These are phyloP conservation scores for Zaprionus inermis DNA, from an alignment of 1,140 invertebrate genomes.

Conservation along the genomic window DNA sequence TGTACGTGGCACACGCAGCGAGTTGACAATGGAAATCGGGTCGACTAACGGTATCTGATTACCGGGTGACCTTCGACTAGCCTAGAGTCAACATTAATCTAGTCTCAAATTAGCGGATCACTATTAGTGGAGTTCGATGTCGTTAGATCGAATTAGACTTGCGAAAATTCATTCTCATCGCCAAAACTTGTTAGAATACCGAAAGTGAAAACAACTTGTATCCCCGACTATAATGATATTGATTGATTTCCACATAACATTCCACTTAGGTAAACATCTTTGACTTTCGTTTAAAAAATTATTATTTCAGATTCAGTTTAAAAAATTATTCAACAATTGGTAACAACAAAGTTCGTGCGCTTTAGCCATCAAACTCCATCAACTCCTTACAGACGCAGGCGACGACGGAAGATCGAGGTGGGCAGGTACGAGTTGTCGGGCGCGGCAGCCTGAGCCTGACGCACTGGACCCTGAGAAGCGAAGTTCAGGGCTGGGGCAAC, in stretches of 20 bases:
- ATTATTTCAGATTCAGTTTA: conserved; percentile 58
- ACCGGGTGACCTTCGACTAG: conserved; percentile 46
- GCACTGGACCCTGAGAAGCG: conserved; percentile 64
- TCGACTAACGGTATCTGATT: conserved; percentile 62
- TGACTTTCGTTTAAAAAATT: conserved; percentile 49
- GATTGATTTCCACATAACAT: not conserved
- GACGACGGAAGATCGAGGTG: conserved; percentile 74
- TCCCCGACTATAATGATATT: not conserved
- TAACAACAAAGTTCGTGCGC: conserved; percentile 45
- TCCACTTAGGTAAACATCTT: conserved; percentile 4
- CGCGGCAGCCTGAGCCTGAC: conserved; percentile 34
- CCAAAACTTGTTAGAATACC: not conserved
- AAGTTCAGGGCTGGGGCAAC: conserved; percentile 71
- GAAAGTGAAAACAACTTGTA: not conserved
- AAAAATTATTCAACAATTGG: conserved; percentile 69
- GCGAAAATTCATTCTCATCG: conserved; percentile 13
- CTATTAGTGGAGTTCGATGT: conserved; percentile 31
- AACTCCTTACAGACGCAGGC: conserved; percentile 43
- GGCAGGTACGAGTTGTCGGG: conserved; percentile 74
- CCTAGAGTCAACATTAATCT: conserved; percentile 38
- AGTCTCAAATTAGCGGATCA: conserved; percentile 14
- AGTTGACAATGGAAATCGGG: conserved; percentile 59
- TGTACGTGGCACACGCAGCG: conserved; percentile 64
- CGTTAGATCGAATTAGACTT: not conserved
- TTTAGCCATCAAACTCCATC: conserved; percentile 24